Evolutionary conservation across 2,113 vertebrate species (phyloP), one percentile per base, ranked within the genome.

Genomic region (Rhinopomastus cyanomelas): DNA sequence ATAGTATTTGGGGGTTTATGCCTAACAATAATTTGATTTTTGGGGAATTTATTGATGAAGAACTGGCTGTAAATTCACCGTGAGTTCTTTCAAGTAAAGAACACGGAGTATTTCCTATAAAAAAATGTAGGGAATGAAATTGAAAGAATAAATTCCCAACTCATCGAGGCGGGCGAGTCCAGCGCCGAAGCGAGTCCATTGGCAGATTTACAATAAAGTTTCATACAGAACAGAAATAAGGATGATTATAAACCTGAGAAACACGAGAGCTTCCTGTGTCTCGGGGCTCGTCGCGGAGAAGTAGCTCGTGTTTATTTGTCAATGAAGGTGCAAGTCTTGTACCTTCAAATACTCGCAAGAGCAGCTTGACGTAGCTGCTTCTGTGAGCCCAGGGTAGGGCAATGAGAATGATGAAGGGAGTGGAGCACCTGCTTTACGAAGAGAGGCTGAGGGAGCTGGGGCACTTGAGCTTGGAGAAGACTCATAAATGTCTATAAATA

Each of bases 191-290:
- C 37, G 95, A 97, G 94, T 91, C 83, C 88, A 92, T 59, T 92
- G 96, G 78, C 87, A 96, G 86, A 92, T 96, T 97, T 97, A 81
- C 92, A 97, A 96, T 97, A 95, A 97, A 96, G 93, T 94, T 95
- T 83, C 72, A 90, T 67, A 69, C 65, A 61, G 87, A 91, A 85
- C 26, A 51, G 89, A 96, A 97, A 91, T 95, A 92, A 84, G 77
- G 74, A 87, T 92, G 85, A 92, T 91, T 93, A 91, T 53, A 78
- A 92, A 82, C 81, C 81, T 78, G 60, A 46, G 67, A 95, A 96
- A 95, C 3, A 37, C 32, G 39, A 11, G 9, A 85, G 65, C 85
- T 80, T 42, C 71, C 87, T 87, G 57, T 46, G 56, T 13, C 44
- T 32, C 15, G 30, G 44, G 76, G n/a, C 85, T 94, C 85, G 93